Evolutionary conservation across 2,113 vertebrate species (phyloP).

Genomic region (Casuarius casuarius): DNA sequence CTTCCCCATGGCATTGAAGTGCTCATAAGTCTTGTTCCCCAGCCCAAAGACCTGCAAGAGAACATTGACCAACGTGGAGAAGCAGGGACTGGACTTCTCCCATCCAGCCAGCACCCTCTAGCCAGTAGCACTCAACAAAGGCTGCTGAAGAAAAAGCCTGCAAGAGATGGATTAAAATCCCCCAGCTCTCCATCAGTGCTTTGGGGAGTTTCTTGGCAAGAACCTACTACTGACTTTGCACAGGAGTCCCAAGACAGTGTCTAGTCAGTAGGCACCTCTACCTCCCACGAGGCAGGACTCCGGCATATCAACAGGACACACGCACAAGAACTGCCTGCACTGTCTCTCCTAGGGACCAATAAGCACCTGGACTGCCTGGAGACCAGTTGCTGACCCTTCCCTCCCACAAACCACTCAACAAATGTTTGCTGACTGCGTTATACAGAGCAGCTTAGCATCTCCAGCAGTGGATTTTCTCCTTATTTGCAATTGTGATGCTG

Average conservation of each 20-base stretch:
- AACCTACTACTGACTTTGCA: neutral
- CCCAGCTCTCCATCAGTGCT: neutral
- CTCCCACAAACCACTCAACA: neutral
- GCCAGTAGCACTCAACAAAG: neutral
- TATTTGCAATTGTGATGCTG: neutral
- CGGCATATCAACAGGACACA: neutral
- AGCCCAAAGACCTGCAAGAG: conserved; percentile 90
- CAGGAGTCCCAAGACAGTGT: neutral
- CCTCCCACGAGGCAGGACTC: neutral
- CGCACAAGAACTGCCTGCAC: neutral
- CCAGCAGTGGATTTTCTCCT: neutral
- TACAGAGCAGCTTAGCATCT: neutral
- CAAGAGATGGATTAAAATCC: neutral
- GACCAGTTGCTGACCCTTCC: neutral
- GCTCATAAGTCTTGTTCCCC: conserved; percentile 97
- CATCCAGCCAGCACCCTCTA: neutral
- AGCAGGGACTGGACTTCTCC: neutral
- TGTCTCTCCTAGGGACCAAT: neutral
- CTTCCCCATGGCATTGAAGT: conserved; percentile 98
- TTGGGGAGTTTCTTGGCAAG: neutral
- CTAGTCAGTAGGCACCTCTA: neutral
- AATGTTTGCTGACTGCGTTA: neutral
- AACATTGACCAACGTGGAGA: neutral
- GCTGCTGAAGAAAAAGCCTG: neutral
- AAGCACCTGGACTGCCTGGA: neutral